A percentile compares a stretch with the other conserved stretches of the same genome.
Evolutionary conservation across 2,113 vertebrate genomes (phyloP).

Genomic region (Mandrillus leucophaeus): DNA sequence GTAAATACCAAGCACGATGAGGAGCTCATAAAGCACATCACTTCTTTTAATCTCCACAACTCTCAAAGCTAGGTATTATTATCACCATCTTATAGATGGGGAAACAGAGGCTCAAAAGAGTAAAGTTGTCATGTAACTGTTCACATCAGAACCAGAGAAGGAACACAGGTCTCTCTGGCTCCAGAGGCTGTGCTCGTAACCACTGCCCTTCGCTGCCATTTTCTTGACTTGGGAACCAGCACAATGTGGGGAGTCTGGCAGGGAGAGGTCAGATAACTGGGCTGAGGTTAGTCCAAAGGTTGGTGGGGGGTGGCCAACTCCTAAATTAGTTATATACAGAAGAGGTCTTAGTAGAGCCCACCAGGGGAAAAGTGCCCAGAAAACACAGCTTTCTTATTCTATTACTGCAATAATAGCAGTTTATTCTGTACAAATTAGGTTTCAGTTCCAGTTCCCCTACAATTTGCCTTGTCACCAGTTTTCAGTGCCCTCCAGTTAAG

Average conservation of each 20-base stretch:
- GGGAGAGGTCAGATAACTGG: background rate
- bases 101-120: background rate
- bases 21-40: background rate
- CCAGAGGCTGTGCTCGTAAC: background rate
- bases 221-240: background rate
- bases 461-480: background rate
- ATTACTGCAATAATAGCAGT: background rate
- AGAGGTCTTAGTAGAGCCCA: background rate
- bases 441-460: background rate
- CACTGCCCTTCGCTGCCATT: accelerated
- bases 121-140: background rate
- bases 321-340: background rate
- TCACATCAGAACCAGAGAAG: background rate
- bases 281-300: background rate
- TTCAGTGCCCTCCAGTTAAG: background rate
- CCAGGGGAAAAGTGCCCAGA: background rate
- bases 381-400: constrained; percentile 14
- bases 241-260: background rate
- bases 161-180: background rate
- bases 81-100: background rate
- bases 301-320: background rate
- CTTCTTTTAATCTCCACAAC: background rate
- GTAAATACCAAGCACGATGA: background rate
- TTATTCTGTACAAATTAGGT: background rate
- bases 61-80: background rate